Evolutionary conservation across 2,888 invertebrate genomes (phyloP).

Genomic region (Mylabris sibirica): DNA sequence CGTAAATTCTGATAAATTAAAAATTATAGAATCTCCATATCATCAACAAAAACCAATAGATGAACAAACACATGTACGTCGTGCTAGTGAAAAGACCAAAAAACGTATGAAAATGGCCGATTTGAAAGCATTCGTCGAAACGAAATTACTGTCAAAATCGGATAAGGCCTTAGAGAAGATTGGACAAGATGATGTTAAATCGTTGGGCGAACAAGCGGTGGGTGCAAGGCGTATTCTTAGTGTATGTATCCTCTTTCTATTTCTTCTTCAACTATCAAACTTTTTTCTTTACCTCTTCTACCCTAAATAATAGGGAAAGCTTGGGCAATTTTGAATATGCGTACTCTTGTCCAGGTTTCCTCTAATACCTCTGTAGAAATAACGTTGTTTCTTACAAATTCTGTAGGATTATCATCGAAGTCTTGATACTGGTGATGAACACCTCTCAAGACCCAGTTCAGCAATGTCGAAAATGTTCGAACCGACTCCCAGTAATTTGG

Average conservation of each 20-base stretch:
- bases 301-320: too few species aligned
- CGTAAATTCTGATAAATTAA: conserved; percentile 19
- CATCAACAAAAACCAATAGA: conserved; percentile 57
- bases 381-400: not conserved
- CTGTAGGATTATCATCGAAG: conserved; percentile 82
- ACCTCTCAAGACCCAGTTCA: conserved; percentile 75
- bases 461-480: conserved; percentile 68
- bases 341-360: too few species aligned
- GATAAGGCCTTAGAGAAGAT: conserved; percentile 91
- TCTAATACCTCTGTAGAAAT: not conserved
- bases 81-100: conserved; percentile 84
- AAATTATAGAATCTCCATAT: conserved; percentile 61
- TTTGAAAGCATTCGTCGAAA: conserved; percentile 89
- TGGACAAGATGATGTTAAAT: conserved; percentile 75
- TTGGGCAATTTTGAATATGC: too few species aligned
- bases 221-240: conserved; percentile 61
- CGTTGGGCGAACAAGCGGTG: conserved; percentile 70
- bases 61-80: conserved; percentile 65
- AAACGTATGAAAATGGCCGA: conserved; percentile 92
- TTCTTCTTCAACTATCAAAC: conserved; percentile 29
- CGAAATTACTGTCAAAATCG: conserved; percentile 88
- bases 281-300: conserved; percentile 18
- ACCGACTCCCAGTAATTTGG: conserved; percentile 70
- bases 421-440: conserved; percentile 80
- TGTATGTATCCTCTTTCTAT: conserved; percentile 54